Conservation (phyloP, 1,140 invertebrate genomes). For the Neodiprion pinetum region DNA sequence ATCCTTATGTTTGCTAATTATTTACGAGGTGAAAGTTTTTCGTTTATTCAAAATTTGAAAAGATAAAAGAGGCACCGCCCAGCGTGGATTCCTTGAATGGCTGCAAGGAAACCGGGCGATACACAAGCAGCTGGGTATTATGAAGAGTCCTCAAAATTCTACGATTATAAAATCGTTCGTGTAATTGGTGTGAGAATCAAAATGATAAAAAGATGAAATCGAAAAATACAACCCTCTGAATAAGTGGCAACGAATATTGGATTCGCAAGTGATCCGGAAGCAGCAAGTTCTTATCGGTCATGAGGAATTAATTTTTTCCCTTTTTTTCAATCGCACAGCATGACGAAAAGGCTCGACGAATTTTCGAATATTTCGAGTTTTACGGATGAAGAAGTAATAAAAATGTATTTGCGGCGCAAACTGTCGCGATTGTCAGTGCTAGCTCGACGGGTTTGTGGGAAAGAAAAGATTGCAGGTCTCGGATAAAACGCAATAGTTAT, state of each 20-base stretch:
- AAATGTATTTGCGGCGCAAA: slow-evolving; percentile 44
- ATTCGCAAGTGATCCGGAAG: not conserved
- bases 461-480: slow-evolving; percentile 22
- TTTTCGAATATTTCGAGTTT: slow-evolving; percentile 38
- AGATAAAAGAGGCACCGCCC: slow-evolving; percentile 43
- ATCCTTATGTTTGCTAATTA: not conserved
- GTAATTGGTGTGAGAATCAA: no score
- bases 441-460: not conserved
- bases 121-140: slow-evolving; percentile 40
- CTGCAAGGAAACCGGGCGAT: slow-evolving; percentile 57
- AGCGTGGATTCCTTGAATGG: slow-evolving; percentile 59
- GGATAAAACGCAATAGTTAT: slow-evolving; percentile 18
- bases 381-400: not conserved
- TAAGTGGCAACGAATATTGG: not conserved
- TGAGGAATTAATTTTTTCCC: not conserved
- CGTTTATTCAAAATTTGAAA: slow-evolving; percentile 15
- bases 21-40: not conserved
- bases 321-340: not conserved
- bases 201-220: not conserved
- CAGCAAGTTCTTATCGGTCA: not conserved
- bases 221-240: slow-evolving; percentile 9
- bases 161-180: not conserved
- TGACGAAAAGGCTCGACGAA: slow-evolving; percentile 27
- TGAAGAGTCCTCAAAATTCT: slow-evolving; percentile 45
- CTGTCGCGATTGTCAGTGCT: not conserved